Evolutionary conservation across 2,888 invertebrate genomes (phyloP).

Genomic region (Agonopterix heracliana): DNA sequence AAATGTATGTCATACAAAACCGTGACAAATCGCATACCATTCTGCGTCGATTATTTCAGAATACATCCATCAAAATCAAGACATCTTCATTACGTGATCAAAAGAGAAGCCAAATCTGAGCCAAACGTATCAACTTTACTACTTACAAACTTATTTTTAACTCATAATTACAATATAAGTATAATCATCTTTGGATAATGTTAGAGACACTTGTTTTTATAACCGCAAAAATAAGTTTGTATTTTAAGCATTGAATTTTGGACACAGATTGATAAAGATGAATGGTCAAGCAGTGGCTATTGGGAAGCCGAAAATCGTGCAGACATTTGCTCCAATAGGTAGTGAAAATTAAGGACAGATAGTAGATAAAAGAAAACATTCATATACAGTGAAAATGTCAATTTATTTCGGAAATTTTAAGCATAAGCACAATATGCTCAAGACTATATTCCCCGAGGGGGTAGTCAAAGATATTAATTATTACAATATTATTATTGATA

Average conservation of each 20-base stretch:
- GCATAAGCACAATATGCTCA: too few relatives aligned
- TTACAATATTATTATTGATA: too few relatives aligned
- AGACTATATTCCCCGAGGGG: too few relatives aligned
- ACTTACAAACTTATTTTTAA: not conserved
- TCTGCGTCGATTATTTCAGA: constrained; percentile 22
- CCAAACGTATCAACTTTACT: constrained; percentile 4
- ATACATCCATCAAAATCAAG: constrained; percentile 46
- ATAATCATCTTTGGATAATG: too few relatives aligned
- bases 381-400: too few relatives aligned
- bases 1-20: constrained; percentile 13
- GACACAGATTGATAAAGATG: constrained; percentile 15
- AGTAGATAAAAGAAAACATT: too few relatives aligned
- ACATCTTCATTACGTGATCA: constrained; percentile 36
- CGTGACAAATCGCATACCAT: constrained; percentile 21
- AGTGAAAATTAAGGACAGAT: too few relatives aligned
- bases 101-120: constrained; percentile 16
- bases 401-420: too few relatives aligned
- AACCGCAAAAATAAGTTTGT: not conserved
- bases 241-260: too few relatives aligned
- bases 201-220: not conserved
- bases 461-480: too few relatives aligned
- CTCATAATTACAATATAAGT: too few relatives aligned
- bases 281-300: constrained; percentile 10
- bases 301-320: not conserved
- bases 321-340: too few relatives aligned